These are phyloP conservation scores for Thera britannica DNA, from an alignment of 2,888 invertebrate genomes.

Conservation along the genomic window DNA sequence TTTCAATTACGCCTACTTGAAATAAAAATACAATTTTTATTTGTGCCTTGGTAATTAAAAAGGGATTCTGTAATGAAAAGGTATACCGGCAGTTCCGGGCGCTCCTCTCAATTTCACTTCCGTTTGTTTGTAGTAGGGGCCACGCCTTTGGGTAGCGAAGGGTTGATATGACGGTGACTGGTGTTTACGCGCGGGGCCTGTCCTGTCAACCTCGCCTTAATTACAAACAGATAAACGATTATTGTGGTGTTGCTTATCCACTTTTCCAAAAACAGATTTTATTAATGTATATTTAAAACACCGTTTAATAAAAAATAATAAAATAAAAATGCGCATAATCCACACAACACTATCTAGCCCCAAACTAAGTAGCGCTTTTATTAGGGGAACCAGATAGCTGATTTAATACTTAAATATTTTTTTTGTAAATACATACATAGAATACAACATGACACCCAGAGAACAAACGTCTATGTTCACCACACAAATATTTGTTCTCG, in stretches of 20 bases:
- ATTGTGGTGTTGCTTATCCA: constrained; percentile 31
- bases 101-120: constrained; percentile 83
- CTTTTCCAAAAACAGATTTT: neutral
- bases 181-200: constrained; percentile 54
- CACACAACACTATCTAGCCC: no score
- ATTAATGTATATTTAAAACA: no score
- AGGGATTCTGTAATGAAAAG: constrained; percentile 84
- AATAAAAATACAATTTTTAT: constrained; percentile 84
- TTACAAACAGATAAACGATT: constrained; percentile 56
- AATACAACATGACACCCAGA: no score
- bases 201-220: constrained; percentile 62
- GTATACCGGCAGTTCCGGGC: constrained; percentile 82
- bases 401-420: no score
- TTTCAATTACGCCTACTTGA: constrained; percentile 84
- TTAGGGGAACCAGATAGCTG: no score
- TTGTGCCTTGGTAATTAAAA: constrained; percentile 83
- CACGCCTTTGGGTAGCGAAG: constrained; percentile 78
- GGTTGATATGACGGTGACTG: constrained; percentile 56
- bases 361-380: no score
- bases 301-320: no score
- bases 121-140: constrained; percentile 79
- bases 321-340: no score
- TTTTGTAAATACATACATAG: no score
- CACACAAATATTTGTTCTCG: no score
- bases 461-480: no score